Evolutionary conservation across 2,113 vertebrate species (phyloP), one percentile per base, ranked within the genome.

Genomic region (Hippolais icterina): DNA sequence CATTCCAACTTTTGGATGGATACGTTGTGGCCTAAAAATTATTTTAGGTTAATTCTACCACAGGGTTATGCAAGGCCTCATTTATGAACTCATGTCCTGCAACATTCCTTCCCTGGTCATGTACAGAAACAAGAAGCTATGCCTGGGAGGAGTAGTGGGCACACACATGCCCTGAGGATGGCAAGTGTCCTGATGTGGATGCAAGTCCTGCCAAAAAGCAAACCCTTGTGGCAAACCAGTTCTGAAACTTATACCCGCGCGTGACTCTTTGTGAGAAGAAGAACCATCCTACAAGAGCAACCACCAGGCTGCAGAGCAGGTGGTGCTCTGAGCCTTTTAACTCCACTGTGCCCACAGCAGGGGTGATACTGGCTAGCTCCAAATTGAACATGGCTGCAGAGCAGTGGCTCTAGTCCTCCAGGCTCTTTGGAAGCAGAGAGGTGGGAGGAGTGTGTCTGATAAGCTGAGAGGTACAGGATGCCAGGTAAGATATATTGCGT

Each of bases 401-500:
- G 33, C 50, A 65, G 68, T 2, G 0, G 6, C 63, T 85, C 1
- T 9, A 16, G 15, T 37, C 47, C 78, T 83, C 5, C 1, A 2
- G 41, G 18, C 66, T 79, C 9, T 59, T 81, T 46, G 35, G 39
- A 47, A 92, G 41, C 23, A 87, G 49, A 60, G 33, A 46, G 18
- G 41, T 27, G 35, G 50, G 69, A 90, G 59, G 41, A 52, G 53
- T 46, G 92, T 50, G 80, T 47, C 65, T 0, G 41, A 90, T 86
- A 95, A 93, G 47, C 61, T 1, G 12, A 83, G 87, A 89, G 56
- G 90, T 91, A 75, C 59, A 74, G 78, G 44, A 52, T 78, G 87
- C 79, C 89, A 25, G 2, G 56, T 28, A 94, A 97, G 96, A 97
- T 97, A 94, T 95, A 97, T 97, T 75, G 97, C 94, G 63, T 77